Base-by-base conservation (phyloP, 2,888 invertebrate genomes). In the Choreutis nemorana region DNA sequence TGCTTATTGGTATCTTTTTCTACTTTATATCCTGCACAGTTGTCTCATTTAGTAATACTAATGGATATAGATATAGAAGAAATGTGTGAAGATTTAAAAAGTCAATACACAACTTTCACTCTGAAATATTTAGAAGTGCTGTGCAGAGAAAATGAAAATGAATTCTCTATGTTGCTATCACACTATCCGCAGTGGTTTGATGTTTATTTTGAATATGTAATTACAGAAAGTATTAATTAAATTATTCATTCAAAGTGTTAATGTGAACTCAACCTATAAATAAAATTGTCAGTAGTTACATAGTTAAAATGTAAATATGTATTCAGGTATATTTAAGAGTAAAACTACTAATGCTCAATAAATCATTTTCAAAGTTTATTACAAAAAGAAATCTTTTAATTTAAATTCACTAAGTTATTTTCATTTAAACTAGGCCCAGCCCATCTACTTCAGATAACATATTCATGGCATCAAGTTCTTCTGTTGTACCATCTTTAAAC, bases 131-230 rank as follows among this genome's bases (percentile, higher is more conserved):
- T 78, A 15, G 45, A 45, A 1, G 33, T 36, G 6, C 25, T 73
- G 10, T 45, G 56, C 33, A 25, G 33, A n/a, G 28, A 48, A 18
- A 56, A 50, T 8, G 50, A 60, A 37, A 50, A 44, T 50, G 62
- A 72, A 36, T 47, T 73, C 9, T 53, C 68, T 14, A 45, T 77
- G 54, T 35, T 77, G 14, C 33, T 78, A 10, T 59, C 66, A n/a
- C 77, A 78, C 44, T 77, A 55, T 40, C 64, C 66, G 14, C 44
- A 55, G 12, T 77, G 77, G 77, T 70, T 72, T 47, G 50, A 63
- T 45, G 37, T 65, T 31, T 73, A 65, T 45, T 55, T 49, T 40
- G 15, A n/a, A 14, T 15, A 9, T 26, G 14, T 14, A 14, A n/a
- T 8, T 14, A 26, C n/a, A 14, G 8, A n/a, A 12, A n/a, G n/a